Percentiles rank a stretch among this genome's conserved stretches.
Evolutionary conservation across 2,797 vertebrate genomes (phyloP).

Genomic region (Spinus pinus): DNA sequence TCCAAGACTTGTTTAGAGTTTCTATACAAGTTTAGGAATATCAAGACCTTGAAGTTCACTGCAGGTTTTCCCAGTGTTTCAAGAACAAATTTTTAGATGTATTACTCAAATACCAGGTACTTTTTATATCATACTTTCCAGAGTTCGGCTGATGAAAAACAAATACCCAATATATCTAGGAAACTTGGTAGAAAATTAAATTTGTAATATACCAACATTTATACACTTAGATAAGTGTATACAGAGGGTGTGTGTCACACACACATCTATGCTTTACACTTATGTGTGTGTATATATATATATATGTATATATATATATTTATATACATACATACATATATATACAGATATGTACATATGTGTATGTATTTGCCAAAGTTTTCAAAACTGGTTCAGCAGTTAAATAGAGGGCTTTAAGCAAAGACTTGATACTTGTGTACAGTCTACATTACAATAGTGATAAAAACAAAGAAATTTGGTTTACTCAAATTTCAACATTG

Average conservation of each 20-base stretch:
- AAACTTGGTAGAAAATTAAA: background rate
- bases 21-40: constrained; percentile 62
- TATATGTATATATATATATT: too few species aligned
- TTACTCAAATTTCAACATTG: background rate
- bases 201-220: background rate
- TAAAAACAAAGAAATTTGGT: background rate
- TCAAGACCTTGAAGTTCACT: constrained; percentile 63
- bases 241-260: accelerated
- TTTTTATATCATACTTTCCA: background rate
- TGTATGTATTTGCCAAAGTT: background rate
- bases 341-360: too few species aligned
- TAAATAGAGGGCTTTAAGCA: background rate
- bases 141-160: background rate
- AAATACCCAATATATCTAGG: background rate
- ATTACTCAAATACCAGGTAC: background rate
- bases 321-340: background rate
- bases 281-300: too few species aligned
- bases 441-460: background rate
- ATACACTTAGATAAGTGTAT: background rate
- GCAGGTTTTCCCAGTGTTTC: background rate
- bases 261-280: background rate
- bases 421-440: background rate
- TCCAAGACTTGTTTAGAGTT: constrained; percentile 21
- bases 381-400: background rate
- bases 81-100: background rate